phyloP scores from a whole-genome alignment of 30 jellyfish, hydroid and myxozoan species.

The Haliclystus octoradiatus region DNA sequence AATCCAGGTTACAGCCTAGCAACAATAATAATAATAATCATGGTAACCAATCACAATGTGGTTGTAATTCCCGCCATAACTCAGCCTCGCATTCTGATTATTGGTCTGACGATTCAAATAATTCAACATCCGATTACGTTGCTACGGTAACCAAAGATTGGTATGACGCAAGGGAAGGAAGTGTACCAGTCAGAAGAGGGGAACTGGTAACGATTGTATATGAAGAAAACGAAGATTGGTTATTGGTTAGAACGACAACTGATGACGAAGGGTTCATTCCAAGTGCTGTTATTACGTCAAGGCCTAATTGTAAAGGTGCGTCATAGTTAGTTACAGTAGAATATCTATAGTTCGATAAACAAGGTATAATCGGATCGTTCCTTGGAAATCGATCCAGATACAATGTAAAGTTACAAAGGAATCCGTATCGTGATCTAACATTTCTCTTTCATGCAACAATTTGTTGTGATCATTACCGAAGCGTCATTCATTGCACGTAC shows the following conservation, averaged over 20 bases:
- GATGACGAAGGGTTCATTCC: neutral
- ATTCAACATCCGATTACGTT: neutral
- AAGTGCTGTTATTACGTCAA: too few species aligned
- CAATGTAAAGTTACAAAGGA: too few species aligned
- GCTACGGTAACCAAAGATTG: neutral
- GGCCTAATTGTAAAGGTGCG: too few species aligned
- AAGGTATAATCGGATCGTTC: too few species aligned
- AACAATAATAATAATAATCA: neutral
- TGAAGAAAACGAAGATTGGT: neutral
- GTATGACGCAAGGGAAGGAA: neutral
- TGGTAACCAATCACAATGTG: neutral
- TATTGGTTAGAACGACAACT: neutral
- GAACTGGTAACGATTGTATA: neutral
- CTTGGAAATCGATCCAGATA: too few species aligned
- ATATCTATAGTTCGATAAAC: too few species aligned
- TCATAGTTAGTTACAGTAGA: too few species aligned
- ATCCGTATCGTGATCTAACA: too few species aligned
- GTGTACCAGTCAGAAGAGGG: neutral
- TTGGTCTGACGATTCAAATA: neutral
- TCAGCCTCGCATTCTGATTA: neutral
- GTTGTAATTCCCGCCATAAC: neutral
- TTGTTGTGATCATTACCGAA: too few species aligned
- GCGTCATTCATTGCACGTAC: too few species aligned
- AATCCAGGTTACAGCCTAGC: neutral
- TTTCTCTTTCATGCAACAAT: too few species aligned